Base-by-base conservation (phyloP, 53 echinoderm and acorn worm genomes). In the Arbacia lixula region DNA sequence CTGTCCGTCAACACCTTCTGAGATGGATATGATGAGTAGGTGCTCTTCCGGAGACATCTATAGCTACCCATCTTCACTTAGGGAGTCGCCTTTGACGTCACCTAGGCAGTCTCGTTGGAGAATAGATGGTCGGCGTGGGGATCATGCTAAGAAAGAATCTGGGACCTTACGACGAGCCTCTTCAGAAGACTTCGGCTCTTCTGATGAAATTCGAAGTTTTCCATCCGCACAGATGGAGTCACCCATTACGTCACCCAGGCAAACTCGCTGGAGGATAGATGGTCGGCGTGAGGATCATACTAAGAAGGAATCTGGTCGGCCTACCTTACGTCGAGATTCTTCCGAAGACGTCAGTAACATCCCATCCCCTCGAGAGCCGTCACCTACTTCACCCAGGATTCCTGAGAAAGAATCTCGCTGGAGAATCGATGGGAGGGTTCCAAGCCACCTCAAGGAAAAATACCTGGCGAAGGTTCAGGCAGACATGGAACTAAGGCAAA, bases 101-200 rank as follows among this genome's bases (percentile, higher is more conserved):
- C 77, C 77, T 3, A 56, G 39, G 17, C 77, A 35, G 16, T 34
- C 56, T 25, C 57, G 77, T 9, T 77, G 60, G 57, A 77, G 77
- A 28, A 40, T 41, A 11, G 77, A 77, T 20, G 77, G 77, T 35
- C 57, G 58, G 9, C 57, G 56, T 12, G 57, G 57, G 55, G 3
- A 8, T 20, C 77, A 77, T 38, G 6, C 58, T 37, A 77, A 77
- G 58, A 58, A 77, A 58, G 58, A 77, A 58, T 77, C 56, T 29
- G 35, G 57, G 3, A 10, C 49, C 3, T 69, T 43, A 25, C 25
- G 40, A 43, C 40, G 17, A n/a, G 42, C 40, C 69, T 28, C 43
- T 26, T 33, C 35, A 1, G 29, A 69, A 42, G 4, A 33, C 43
- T 10, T 42, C 25, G n/a, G 69, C 14, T 69, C 69, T 2, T 69